Evolutionary conservation across 2,888 invertebrate species (phyloP), one percentile per base, ranked within the genome.

Genomic region (Dastarcus helophoroides): DNA sequence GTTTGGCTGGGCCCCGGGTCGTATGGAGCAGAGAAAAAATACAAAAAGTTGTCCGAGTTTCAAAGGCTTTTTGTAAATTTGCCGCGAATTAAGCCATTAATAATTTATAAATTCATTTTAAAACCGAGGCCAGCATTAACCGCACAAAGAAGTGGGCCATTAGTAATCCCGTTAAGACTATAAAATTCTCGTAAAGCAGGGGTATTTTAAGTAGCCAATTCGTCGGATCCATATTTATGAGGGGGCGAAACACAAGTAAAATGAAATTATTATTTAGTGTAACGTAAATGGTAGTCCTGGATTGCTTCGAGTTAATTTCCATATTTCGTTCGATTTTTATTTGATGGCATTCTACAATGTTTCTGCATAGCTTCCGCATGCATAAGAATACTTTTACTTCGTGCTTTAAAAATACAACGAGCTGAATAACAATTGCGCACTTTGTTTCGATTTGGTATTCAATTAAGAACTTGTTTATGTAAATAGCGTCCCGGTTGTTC

Each of bases 391-490:
- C 41, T 46, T 41, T 39, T 43, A 40, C 42, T 47, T 45, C 43
- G 38, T 42, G 42, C 40, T 40, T 39, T 44, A 42, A 46, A 46
- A 50, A 50, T 45, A 49, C 44, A 44, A 44, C 40, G 47, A 45
- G 42, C 42, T 47, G 52, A 51, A 53, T 52, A 53, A 49, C 50
- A 51, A 51, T 50, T 50, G 50, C 46, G 44, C 47, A 48, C 48
- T 50, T 53, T 48, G 45, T 48, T 50, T 47, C 43, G 40, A 41
- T 46, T 40, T 40, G 40, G 43, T 38, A 47, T 51, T 51, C 51
- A 53, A 54, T 54, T 52, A 52, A 45, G 49, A 45, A 42, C 45
- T 48, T 49, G 48, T 50, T 52, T 50, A 49, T 51, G 48, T 46
- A 47, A 51, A 48, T 47, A 43, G 40, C 38, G 43, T 40, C 28